phyloP scores from a whole-genome alignment of 1,140 invertebrate species.

The Leptinotarsa texana region DNA sequence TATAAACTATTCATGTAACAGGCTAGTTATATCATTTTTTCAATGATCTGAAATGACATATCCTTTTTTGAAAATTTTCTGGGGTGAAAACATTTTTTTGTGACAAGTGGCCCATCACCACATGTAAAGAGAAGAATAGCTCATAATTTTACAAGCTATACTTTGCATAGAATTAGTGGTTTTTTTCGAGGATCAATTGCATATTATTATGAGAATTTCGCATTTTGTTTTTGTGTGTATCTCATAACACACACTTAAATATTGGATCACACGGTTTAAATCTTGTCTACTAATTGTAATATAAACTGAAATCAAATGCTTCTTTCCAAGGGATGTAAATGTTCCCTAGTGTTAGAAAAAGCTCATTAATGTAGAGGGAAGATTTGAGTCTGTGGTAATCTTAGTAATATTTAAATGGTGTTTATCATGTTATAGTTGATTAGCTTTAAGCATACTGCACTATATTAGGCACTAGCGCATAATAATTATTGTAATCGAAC shows the following conservation, averaged over 20 bases:
- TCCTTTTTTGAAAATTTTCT: too few species aligned
- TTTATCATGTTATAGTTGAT: slow-evolving; percentile 40
- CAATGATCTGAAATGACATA: too few species aligned
- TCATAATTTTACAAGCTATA: slow-evolving; percentile 72
- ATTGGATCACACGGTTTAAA: slow-evolving; percentile 33
- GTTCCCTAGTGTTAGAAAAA: background rate
- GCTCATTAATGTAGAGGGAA: background rate
- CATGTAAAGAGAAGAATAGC: slow-evolving; percentile 44
- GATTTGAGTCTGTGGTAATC: slow-evolving; percentile 27
- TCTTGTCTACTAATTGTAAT: slow-evolving; percentile 2
- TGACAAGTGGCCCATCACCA: slow-evolving; percentile 26
- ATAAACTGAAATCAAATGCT: background rate
- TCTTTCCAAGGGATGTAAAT: background rate
- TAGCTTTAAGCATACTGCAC: slow-evolving; percentile 42
- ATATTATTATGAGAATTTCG: slow-evolving; percentile 29
- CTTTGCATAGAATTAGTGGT: slow-evolving; percentile 88
- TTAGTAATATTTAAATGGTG: slow-evolving; percentile 41
- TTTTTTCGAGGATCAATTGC: slow-evolving; percentile 65
- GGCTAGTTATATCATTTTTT: too few species aligned
- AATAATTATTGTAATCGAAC: slow-evolving; percentile 30
- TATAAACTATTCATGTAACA: too few species aligned
- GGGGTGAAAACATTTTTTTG: background rate
- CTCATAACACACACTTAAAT: slow-evolving; percentile 41
- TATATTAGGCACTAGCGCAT: slow-evolving; percentile 40
- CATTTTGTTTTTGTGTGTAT: slow-evolving; percentile 31